Evolutionary conservation across 2,888 invertebrate species (phyloP), one percentile per base, ranked within the genome.

Genomic region (Phoenoteleia sp.): DNA sequence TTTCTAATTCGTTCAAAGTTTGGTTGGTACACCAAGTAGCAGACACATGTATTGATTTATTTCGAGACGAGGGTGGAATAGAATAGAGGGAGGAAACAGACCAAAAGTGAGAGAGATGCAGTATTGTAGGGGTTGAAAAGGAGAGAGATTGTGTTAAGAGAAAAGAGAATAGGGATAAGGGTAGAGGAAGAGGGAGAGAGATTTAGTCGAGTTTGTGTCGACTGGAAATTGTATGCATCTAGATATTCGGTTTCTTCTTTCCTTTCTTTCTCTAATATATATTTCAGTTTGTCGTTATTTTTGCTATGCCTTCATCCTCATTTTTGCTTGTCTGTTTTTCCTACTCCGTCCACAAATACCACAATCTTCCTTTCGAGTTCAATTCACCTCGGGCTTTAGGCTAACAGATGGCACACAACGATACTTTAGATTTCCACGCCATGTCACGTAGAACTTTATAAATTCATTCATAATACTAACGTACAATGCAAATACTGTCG

Each of bases 11-110:
- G 89, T 88, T 89, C 88, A 90, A 91, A 91, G 90, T 89, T 90
- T 87, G 86, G 86, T 86, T 89, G 84, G 88, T 88, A 89, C 89
- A 88, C 89, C 90, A 89, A 90, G 91, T 90, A 90, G 92, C 93
- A 93, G 93, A 93, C 93, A 93, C 92, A 91, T 93, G 92, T 93
- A 93, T 93, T 93, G 93, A 93, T 93, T 93, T 93, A 93, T 93
- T 93, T 91, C 89, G 89, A 89, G 86, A 86, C 80, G 88, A 88
- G 87, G 89, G 88, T 87, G 87, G 86, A 77, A 69, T 76, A 76
- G 72, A 80, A 86, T 83, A 17, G n/a, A 69, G 58, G 7, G 21
- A 9, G 52, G 54, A 11, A 13, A 33, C 6, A 33, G 33, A 33
- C 6, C 4, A 39, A 58, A 72, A 56, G 85, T 69, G 72, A 85